Base-by-base conservation (phyloP, 1,140 invertebrate genomes). In the Dreissena polymorpha region DNA sequence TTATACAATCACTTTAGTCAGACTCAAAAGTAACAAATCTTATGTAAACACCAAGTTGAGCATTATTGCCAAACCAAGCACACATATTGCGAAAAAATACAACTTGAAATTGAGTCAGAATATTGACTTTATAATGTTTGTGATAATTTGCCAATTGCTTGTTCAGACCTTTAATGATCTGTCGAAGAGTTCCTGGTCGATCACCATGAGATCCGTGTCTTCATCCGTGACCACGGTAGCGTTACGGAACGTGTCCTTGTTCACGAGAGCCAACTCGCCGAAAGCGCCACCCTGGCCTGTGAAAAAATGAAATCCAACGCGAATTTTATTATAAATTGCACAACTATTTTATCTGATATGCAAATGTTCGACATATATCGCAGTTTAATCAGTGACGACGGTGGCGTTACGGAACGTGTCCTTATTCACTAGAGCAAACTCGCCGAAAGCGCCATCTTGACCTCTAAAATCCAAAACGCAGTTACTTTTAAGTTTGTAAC, bases 261-360 rank as follows among this genome's bases (percentile, higher is more conserved):
- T 88, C 0, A 93, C 85, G 18, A 93, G 83, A 18, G 92, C 91
- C 0, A 91, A 85, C 71, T 93, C 92, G 2, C 92, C 92, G 86
- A 93, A 92, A 63, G 89, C 83, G 16, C 87, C 84, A 7, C 92
- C 92, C 10, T 86, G 68, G 27, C 86, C 91, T 92, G 74, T 29
- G 39, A 39, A 39, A 39, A 2, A 8, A 8, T 39, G 39, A 39
- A 39, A 39, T 39, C 39, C 2, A 39, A 39, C 3, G 8, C 39
- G 39, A 2, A 39, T 39, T 39, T 39, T 5, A 63, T 91, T 92
- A 25, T 91, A 69, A 39, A 39, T 5, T 5, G 39, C 39, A 8
- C 39, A 2, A 39, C 39, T 8, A 2, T 39, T n/a, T n/a, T n/a
- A n/a, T n/a, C n/a, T n/a, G n/a, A n/a, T n/a, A n/a, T n/a, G n/a